Percentiles rank a stretch among this genome's conserved stretches.
These are phyloP conservation scores for Myopa testacea DNA, from an alignment of 2,888 invertebrate species.

Conservation along the genomic window DNA sequence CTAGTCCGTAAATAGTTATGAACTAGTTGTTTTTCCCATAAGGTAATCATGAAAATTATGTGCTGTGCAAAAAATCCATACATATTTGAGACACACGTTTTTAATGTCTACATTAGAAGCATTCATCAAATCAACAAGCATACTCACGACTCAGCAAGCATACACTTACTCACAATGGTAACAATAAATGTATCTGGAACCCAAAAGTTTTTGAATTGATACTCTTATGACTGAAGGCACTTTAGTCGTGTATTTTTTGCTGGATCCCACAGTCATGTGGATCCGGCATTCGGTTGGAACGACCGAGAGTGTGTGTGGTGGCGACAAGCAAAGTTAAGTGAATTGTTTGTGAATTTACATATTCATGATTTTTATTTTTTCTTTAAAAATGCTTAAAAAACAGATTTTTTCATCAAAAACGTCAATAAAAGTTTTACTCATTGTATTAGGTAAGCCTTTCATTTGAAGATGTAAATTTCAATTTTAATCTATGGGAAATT, in stretches of 20 bases:
- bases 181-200: no score
- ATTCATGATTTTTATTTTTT: conserved; percentile 51
- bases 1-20: no score
- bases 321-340: conserved; percentile 50
- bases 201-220: conserved; percentile 50
- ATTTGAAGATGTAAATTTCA: conserved; percentile 60
- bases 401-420: conserved; percentile 20
- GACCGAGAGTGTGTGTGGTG: not conserved
- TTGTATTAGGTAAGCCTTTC: conserved; percentile 46
- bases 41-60: no score
- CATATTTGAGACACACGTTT: no score
- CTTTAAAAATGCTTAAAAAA: conserved; percentile 28
- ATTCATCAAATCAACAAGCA: no score
- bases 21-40: no score
- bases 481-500: conserved; percentile 60
- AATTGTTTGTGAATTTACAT: conserved; percentile 66
- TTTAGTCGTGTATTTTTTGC: conserved; percentile 39
- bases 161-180: no score
- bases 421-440: conserved; percentile 15
- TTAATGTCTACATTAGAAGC: no score
- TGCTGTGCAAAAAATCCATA: no score
- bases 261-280: not conserved
- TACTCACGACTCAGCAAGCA: no score
- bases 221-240: conserved; percentile 51
- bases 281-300: not conserved